Conservation (phyloP, 2,113 vertebrate species). For the Paraplagusia blochii region DNA sequence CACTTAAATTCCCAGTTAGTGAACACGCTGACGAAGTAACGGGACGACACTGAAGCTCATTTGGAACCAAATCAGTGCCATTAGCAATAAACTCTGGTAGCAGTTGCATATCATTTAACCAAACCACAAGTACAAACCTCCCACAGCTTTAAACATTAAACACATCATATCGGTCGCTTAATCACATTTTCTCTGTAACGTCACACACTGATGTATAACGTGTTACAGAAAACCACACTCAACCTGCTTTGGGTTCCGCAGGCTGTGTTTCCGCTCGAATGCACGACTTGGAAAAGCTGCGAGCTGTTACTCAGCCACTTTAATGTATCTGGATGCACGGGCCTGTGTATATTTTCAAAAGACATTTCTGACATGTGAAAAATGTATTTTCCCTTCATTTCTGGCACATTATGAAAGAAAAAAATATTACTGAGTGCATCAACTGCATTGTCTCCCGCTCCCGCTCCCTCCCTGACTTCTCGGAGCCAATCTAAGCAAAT, state of each 20-base stretch:
- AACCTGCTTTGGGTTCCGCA: constrained; percentile 9
- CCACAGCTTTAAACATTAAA: constrained; percentile 41
- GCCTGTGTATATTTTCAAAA: constrained; percentile 34
- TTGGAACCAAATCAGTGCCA: constrained; percentile 18
- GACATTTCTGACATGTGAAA: constrained; percentile 20
- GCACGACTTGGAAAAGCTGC: constrained; percentile 17
- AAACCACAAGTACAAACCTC: constrained; percentile 39
- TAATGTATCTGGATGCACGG: constrained; percentile 8
- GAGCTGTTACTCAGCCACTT: constrained; percentile 3
- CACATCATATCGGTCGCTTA: constrained; percentile 16
- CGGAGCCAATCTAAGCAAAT: constrained; percentile 50
- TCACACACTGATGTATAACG: constrained; percentile 21
- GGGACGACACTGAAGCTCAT: constrained; percentile 25
- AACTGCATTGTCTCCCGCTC: constrained; percentile 39
- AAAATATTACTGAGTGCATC: constrained; percentile 19
- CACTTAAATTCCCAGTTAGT: constrained; percentile 24
- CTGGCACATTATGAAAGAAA: constrained; percentile 29
- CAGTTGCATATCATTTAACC: constrained; percentile 31
- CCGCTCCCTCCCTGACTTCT: constrained; percentile 8
- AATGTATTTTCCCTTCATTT: constrained; percentile 26
- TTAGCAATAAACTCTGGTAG: constrained; percentile 46
- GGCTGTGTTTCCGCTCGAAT: constrained; percentile 8
- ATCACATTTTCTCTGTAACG: constrained; percentile 33
- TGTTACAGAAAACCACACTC: constrained; percentile 21
- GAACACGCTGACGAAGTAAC: constrained; percentile 28